A percentile compares a stretch with the other conserved stretches of the same genome.
Conservation (phyloP, 2,113 vertebrate species). For the Catharus bicknelli region DNA sequence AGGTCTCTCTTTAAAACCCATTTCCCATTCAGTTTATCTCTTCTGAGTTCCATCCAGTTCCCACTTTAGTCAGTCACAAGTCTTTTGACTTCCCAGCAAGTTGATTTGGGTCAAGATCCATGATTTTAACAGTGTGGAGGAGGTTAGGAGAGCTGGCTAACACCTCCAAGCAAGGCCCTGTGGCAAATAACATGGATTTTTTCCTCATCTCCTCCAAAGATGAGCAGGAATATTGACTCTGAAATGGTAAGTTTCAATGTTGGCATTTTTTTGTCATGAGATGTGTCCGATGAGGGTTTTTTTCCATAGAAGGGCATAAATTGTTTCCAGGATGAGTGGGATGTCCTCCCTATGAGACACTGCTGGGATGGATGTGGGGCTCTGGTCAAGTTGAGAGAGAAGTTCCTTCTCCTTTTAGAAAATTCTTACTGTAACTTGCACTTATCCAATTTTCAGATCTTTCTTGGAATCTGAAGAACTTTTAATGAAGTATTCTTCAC, state of each 20-base stretch:
- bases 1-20: neutral
- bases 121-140: neutral
- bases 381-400: neutral
- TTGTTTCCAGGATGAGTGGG: neutral
- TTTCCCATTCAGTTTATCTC: conserved; percentile 19
- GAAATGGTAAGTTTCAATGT: neutral
- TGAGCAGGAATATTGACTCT: neutral
- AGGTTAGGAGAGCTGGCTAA: neutral
- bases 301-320: neutral
- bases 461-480: neutral
- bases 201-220: neutral
- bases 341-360: neutral
- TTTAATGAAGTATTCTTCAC: neutral
- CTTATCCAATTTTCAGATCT: neutral
- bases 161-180: neutral
- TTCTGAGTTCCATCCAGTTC: neutral
- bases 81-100: neutral
- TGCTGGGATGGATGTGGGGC: neutral
- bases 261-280: neutral
- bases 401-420: neutral
- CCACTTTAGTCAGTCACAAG: neutral
- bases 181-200: neutral
- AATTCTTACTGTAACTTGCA: neutral
- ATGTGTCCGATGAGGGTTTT: neutral
- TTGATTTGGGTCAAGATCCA: neutral